Conservation (phyloP, 2,113 vertebrate genomes). For the Platycercus adscitus region DNA sequence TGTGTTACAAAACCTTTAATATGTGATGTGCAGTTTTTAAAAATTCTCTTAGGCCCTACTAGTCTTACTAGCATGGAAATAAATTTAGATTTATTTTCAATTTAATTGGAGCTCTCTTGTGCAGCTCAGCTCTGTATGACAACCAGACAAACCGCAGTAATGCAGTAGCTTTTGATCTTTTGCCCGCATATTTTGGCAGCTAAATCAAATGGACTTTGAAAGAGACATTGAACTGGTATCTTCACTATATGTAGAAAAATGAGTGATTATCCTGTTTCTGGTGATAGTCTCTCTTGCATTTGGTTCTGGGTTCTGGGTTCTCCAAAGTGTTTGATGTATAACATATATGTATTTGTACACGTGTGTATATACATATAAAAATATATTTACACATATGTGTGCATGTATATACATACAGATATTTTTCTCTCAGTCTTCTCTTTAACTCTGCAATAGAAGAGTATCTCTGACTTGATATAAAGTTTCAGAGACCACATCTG, state of each 20-base stretch:
- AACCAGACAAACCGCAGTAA: not conserved
- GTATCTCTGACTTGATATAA: not conserved
- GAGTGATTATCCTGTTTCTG: not conserved
- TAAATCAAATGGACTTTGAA: not conserved
- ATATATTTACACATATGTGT: not conserved
- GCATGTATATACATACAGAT: not conserved
- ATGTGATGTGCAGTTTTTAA: not conserved
- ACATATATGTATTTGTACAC: not conserved
- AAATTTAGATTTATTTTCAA: not conserved
- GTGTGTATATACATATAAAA: not conserved
- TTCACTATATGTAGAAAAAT: not conserved
- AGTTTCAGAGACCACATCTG: not conserved
- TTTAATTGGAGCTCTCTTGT: not conserved
- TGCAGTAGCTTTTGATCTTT: not conserved
- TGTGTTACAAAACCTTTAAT: not conserved
- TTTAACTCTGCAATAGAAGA: not conserved
- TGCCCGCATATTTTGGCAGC: not conserved
- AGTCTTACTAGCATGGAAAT: not conserved
- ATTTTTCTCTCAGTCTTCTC: not conserved
- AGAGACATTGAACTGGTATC: not conserved
- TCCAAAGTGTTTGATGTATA: not conserved
- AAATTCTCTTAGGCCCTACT: not conserved
- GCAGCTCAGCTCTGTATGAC: not conserved
- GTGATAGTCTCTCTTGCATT: not conserved
- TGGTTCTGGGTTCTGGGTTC: not conserved